A percentile compares a stretch with the other conserved stretches of the same genome.
phyloP scores from a whole-genome alignment of 2,113 vertebrate genomes.

The Syrrhaptes paradoxus region DNA sequence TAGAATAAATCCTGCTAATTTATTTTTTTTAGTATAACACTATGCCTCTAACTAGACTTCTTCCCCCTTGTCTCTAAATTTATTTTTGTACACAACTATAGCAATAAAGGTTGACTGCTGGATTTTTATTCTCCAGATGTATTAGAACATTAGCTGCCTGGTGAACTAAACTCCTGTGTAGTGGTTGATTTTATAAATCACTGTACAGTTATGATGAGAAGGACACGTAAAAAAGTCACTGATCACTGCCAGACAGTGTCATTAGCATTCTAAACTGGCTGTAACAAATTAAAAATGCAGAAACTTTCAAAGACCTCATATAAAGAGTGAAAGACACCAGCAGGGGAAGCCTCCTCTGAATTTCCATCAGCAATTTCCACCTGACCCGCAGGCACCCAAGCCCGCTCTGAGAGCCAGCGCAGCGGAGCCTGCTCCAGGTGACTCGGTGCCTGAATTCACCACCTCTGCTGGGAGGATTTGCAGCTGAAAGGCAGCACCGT shows the following conservation, averaged over 20 bases:
- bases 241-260: neutral
- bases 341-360: neutral
- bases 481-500: neutral
- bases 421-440: neutral
- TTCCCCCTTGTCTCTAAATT: neutral
- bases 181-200: neutral
- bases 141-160: neutral
- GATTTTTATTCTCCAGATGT: constrained; percentile 16
- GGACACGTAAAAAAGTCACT: neutral
- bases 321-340: neutral
- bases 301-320: neutral
- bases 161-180: neutral
- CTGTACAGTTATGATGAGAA: neutral
- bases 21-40: neutral
- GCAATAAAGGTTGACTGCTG: neutral
- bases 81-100: neutral
- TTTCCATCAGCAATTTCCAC: neutral
- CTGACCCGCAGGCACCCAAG: neutral
- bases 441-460: neutral
- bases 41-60: neutral
- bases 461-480: neutral
- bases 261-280: constrained; percentile 24
- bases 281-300: constrained; percentile 7
- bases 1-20: neutral
- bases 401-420: neutral